Evolutionary conservation across 2,888 invertebrate species (phyloP).

Genomic region (Thysanoteuthis rhombus): DNA sequence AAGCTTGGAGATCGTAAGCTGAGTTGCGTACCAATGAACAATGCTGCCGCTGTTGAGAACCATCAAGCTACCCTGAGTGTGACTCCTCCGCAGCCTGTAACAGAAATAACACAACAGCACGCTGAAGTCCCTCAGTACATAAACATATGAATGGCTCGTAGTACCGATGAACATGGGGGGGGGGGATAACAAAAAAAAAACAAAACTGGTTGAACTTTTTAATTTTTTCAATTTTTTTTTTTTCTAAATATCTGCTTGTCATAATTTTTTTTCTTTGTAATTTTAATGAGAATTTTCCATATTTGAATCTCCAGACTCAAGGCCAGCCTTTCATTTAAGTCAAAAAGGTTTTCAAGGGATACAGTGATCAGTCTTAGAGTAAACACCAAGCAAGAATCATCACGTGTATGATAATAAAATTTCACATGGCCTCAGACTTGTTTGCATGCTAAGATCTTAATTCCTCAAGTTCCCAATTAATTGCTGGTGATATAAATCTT

Average conservation of each 20-base stretch:
- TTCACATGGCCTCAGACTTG: no score
- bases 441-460: no score
- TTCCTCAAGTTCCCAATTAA: no score
- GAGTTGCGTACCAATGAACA: slow-evolving; percentile 22
- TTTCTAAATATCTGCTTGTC: background rate
- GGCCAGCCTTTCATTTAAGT: background rate
- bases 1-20: slow-evolving; percentile 16
- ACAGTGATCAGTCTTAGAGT: background rate
- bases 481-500: no score
- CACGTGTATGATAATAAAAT: background rate
- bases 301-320: background rate
- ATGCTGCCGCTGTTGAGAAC: slow-evolving; percentile 12
- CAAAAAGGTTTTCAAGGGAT: background rate
- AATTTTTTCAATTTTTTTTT: no score
- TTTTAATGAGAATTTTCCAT: background rate
- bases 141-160: background rate
- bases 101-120: slow-evolving; percentile 21
- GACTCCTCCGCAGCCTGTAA: background rate
- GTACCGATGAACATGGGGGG: background rate
- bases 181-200: no score
- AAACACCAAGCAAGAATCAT: background rate
- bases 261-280: background rate
- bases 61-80: slow-evolving; percentile 14
- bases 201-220: background rate
- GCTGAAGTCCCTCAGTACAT: background rate